These are phyloP conservation scores for Crotalus helleri DNA, from an alignment of 2,113 vertebrate genomes.

Conservation along the genomic window DNA sequence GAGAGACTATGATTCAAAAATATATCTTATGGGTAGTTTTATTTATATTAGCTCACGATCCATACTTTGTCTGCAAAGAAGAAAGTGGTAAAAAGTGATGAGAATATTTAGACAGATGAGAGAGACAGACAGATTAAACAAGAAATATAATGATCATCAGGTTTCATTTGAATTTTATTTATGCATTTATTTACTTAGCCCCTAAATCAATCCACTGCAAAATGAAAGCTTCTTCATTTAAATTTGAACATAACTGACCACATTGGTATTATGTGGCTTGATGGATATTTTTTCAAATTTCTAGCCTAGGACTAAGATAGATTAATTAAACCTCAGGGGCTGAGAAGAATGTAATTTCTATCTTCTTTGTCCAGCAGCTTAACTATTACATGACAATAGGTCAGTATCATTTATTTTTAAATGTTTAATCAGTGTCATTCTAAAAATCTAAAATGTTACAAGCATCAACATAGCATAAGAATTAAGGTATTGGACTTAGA, in stretches of 20 bases:
- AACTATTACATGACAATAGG: neutral
- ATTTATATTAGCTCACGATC: constrained; percentile 37
- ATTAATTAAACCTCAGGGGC: neutral
- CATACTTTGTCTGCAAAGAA: constrained; percentile 29
- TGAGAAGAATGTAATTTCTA: neutral
- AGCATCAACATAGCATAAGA: neutral
- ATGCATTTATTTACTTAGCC: neutral
- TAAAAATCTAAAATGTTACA: neutral
- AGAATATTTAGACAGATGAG: neutral
- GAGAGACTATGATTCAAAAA: constrained; percentile 53
- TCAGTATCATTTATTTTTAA: neutral
- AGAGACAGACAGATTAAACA: neutral
- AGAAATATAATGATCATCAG: no score
- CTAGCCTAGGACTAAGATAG: neutral
- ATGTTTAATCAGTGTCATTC: neutral
- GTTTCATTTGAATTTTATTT: neutral
- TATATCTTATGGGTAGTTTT: constrained; percentile 46
- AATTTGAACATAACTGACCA: neutral
- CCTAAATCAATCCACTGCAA: neutral
- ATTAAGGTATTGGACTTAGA: neutral
- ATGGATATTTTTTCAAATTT: neutral
- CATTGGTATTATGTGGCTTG: neutral
- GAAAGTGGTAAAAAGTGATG: constrained; percentile 3
- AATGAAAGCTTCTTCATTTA: neutral
- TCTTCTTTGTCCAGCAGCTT: neutral